Base-by-base conservation (phyloP, 2,888 invertebrate genomes). In the Synanthedon vespiformis region DNA sequence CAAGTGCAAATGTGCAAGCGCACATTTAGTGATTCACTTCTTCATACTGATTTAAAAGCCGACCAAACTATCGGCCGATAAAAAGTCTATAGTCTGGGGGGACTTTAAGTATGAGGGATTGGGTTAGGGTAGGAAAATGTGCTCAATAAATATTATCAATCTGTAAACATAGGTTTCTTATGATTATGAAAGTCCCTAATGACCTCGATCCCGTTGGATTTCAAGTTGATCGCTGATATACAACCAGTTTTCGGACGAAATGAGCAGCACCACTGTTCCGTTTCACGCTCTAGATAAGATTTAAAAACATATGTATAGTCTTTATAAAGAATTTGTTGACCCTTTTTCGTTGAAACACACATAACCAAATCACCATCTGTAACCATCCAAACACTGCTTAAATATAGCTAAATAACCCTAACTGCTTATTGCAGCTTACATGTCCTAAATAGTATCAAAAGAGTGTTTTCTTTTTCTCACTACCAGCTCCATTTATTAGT, bases 221-320 rank as follows among this genome's bases (percentile, higher is more conserved):
- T 84, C 81, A 86, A 85, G 59, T 86, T 86, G 58, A 86, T 86
- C 51, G 80, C 68, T 6, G 83, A 84, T 64, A 86, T 85, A 67
- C 86, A 86, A 64, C 86, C 86, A 63, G 86, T 86, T 70, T 81
- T 85, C 62, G 84, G 86, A 34, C 82, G 68, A 56, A 72, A 86
- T 1, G 85, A 84, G 54, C 86, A 86, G 52, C 77, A 78, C 85
- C 86, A 85, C 63, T 86, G 86, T 55, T 86, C 85, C 2, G 85
- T 80, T 3, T 85, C 86, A 64, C 82, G 86, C 61, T 80, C 85
- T 55, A 86, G 67, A 59, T 76, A 80, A 70, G 78, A 76, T 68
- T 84, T 85, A 59, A 85, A 82, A 51, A 80, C 72, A 61, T 85
- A 88, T 14, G 85, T 87, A 58, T 82, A 88, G 59, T 85, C 85